A percentile compares a stretch with the other conserved stretches of the same genome.
Conservation (phyloP, 2,888 invertebrate genomes). For the Melanophora roralis region DNA sequence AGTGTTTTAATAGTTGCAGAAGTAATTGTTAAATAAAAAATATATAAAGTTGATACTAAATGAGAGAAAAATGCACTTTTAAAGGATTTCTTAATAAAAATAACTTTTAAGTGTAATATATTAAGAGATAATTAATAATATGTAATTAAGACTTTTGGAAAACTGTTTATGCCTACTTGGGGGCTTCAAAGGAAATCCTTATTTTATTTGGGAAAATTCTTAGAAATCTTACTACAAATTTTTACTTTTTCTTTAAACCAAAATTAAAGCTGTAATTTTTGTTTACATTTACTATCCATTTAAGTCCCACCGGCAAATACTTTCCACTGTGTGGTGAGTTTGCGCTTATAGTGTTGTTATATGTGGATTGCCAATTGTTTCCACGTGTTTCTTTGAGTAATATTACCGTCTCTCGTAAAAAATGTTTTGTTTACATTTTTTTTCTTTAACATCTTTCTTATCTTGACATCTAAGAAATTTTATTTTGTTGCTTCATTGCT, state of each 20-base stretch:
- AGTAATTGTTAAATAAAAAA: no score
- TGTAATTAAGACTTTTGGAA: no score
- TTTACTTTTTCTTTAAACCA: background rate
- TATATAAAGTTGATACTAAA: no score
- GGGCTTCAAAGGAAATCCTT: background rate
- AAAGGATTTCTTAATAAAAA: no score
- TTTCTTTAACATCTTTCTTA: constrained; percentile 14
- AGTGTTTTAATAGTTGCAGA: no score
- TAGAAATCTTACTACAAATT: background rate
- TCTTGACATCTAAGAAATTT: constrained; percentile 36
- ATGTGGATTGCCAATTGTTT: constrained; percentile 29
- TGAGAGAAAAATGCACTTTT: no score
- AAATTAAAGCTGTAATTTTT: background rate
- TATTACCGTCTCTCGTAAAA: constrained; percentile 11
- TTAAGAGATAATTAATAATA: no score
- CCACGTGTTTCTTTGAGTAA: constrained; percentile 45
- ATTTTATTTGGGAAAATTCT: background rate
- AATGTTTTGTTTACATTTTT: constrained; percentile 57
- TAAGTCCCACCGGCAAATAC: background rate
- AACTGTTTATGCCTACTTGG: background rate
- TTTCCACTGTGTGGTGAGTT: constrained; percentile 49
- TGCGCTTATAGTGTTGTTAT: constrained; percentile 11
- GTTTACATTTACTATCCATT: background rate
- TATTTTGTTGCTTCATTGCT: background rate
- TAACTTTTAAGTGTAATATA: no score